Base-by-base conservation (phyloP, 2,797 vertebrate genomes). In the Gallinago solitaria region DNA sequence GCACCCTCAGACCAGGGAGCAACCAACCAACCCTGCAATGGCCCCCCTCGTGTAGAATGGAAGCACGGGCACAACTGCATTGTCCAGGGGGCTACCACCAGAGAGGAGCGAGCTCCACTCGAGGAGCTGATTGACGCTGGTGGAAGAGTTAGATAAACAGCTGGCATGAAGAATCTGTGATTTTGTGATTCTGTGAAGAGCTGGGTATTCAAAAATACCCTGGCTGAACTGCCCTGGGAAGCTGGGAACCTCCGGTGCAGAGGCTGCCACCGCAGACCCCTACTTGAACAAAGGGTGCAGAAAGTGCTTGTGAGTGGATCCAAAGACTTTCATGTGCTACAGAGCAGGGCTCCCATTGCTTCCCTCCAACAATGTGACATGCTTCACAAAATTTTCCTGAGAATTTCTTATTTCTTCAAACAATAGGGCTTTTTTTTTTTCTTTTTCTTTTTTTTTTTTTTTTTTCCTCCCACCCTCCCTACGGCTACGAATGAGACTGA, bases 201-300 rank as follows among this genome's bases (percentile, higher is more conserved):
- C 11, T 51, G 27, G 33, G 17, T 50, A 69, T 75, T 87, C 37
- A 80, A 77, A 96, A 83, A 83, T 51, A 73, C 60, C 79, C 50
- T 1, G 2, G 41, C 9, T 0, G 1, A 85, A 27, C 32, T 6
- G 0, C 24, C 16, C 45, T 0, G 0, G 0, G 0, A 56, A 75
- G 41, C 30, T 0, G 0, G 27, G 51, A 79, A 16, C 15, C 39
- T 37, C 28, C 0, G 0, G 50, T 51, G 51, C 61, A 68, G 73
- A 83, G 76, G 61, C 45, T 56, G 48, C 21, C 19, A 33, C 64
- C 64, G 69, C 33, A 28, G 71, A 68, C 30, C 85, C 43, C 51
- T 45, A 6, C 0, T 0, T 23, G 41, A 85, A 37, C 60, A 81
- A 87, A 86, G 73, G 57, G 14, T 13, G 19, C 16, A 18, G 32